These are phyloP conservation scores for Drosophila lini DNA, from an alignment of 1,140 invertebrate genomes.

Conservation along the genomic window DNA sequence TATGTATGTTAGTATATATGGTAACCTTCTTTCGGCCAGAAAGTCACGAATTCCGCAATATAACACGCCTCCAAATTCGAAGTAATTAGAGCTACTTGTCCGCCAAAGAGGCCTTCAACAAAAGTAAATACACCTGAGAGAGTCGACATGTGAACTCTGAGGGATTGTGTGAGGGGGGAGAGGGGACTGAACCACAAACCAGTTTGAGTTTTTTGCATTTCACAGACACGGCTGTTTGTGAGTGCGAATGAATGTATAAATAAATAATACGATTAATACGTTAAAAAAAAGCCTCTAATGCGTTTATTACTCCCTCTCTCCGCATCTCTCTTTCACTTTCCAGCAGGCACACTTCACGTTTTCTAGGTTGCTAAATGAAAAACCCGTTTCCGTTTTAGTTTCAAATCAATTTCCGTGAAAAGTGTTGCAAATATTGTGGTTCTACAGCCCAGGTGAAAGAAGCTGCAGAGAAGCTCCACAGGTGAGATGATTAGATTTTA, in stretches of 20 bases:
- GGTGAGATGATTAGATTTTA: not conserved
- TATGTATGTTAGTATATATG: not conserved
- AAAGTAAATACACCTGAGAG: slow-evolving; percentile 35
- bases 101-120: slow-evolving; percentile 38
- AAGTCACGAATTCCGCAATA: slow-evolving; percentile 30
- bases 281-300: slow-evolving; percentile 52
- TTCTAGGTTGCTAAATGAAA: slow-evolving; percentile 11
- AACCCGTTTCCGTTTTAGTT: slow-evolving; percentile 29
- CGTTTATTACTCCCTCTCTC: slow-evolving; percentile 46
- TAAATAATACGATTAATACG: slow-evolving; percentile 27
- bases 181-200: slow-evolving; percentile 6
- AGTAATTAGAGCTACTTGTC: slow-evolving; percentile 40
- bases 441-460: not conserved
- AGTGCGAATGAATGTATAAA: slow-evolving; percentile 1
- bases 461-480: not conserved
- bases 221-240: slow-evolving; percentile 10
- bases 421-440: not conserved
- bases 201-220: slow-evolving; percentile 44
- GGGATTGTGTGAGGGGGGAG: not conserved
- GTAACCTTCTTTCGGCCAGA: slow-evolving; percentile 16
- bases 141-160: slow-evolving; percentile 12
- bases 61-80: slow-evolving; percentile 36
- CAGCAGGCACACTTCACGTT: slow-evolving; percentile 4
- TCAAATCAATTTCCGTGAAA: not conserved
- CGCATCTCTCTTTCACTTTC: slow-evolving; percentile 21